These are phyloP conservation scores for Lordiphosa stackelbergi DNA, from an alignment of 1,140 invertebrate genomes.

Conservation along the genomic window DNA sequence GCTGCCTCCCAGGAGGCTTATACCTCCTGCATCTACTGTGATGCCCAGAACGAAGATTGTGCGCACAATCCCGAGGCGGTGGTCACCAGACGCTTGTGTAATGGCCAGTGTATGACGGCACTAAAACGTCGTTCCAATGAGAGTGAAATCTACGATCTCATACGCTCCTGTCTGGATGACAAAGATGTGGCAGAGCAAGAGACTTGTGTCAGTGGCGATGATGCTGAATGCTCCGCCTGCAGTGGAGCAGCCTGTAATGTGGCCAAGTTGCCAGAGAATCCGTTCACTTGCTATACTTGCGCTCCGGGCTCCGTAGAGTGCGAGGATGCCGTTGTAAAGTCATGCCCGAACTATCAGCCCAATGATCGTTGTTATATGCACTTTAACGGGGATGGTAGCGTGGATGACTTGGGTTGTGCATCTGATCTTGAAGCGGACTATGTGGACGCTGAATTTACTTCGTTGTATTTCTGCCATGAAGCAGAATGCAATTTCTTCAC, in stretches of 20 bases:
- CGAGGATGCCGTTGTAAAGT: neutral
- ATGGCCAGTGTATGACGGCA: constrained; percentile 66
- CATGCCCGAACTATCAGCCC: constrained; percentile 26
- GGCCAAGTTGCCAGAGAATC: constrained; percentile 4
- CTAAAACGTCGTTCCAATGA: constrained; percentile 11
- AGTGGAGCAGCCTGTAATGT: constrained; percentile 40
- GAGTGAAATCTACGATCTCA: constrained; percentile 22
- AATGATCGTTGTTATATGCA: constrained; percentile 50
- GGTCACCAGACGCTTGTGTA: constrained; percentile 42
- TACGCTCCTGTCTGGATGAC: constrained; percentile 63
- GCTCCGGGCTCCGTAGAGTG: neutral
- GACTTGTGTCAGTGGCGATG: constrained; percentile 32
- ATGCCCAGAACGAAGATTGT: constrained; percentile 42
- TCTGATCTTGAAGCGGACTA: constrained; percentile 35
- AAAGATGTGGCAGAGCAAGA: constrained; percentile 54
- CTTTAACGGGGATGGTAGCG: constrained; percentile 18
- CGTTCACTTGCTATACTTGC: constrained; percentile 50
- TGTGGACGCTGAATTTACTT: constrained; percentile 28
- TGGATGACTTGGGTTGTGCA: constrained; percentile 44
- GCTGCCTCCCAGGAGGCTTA: constrained; percentile 38
- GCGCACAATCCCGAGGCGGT: constrained; percentile 29
- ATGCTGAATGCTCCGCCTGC: constrained; percentile 38
- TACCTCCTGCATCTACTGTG: constrained; percentile 60
- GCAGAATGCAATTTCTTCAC: constrained; percentile 52
- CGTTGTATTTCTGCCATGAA: constrained; percentile 27